phyloP scores from a whole-genome alignment of 2,888 invertebrate species.

The Apodemia hepburni region DNA sequence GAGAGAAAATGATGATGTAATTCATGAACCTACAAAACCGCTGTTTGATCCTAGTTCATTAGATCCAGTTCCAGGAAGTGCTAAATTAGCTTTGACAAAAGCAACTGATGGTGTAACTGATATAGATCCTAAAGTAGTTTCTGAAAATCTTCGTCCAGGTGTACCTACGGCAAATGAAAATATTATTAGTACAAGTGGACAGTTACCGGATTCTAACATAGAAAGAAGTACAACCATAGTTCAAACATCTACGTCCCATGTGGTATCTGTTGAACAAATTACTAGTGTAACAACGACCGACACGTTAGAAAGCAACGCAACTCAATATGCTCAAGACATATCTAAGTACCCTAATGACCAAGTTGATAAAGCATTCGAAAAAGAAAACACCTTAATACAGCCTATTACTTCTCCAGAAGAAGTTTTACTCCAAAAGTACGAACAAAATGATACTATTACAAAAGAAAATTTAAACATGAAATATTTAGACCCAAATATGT shows the following conservation, averaged over 20 bases:
- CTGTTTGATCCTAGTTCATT: background rate
- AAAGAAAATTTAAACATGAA: background rate
- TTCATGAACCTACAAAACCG: background rate
- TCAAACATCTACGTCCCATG: constrained; percentile 5
- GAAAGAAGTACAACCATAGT: background rate
- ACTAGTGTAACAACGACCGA: background rate
- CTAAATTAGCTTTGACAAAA: background rate
- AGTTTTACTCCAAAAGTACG: background rate
- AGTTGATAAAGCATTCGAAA: background rate
- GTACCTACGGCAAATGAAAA: background rate
- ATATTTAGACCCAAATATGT: constrained; percentile 7
- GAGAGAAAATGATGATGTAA: background rate
- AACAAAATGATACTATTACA: background rate
- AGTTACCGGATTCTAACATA: background rate
- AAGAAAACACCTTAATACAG: background rate
- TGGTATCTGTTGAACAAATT: constrained; percentile 10
- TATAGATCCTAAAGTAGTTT: background rate
- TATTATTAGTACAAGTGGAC: background rate
- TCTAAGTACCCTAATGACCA: background rate
- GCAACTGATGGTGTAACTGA: background rate
- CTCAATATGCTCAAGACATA: background rate
- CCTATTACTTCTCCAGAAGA: background rate
- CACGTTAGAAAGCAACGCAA: constrained; percentile 23
- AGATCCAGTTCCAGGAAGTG: background rate
- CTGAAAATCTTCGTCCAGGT: background rate